Evolutionary conservation across 2,113 vertebrate species (phyloP).

Genomic region (Burhinus bistriatus): DNA sequence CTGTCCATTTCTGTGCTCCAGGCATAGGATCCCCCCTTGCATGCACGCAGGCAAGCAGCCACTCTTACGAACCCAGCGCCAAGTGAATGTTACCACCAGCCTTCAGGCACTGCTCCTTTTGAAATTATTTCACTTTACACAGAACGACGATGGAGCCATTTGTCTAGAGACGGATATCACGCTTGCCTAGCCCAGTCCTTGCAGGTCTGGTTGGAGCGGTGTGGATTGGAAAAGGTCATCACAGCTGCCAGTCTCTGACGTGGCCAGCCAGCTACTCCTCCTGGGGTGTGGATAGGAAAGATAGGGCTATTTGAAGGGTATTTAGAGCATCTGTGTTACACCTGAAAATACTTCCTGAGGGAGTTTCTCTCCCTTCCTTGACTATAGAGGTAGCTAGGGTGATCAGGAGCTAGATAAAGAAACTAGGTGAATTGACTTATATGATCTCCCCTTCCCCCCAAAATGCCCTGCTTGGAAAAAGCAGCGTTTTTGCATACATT

Average conservation of each 20-base stretch:
- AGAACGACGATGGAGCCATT: not conserved
- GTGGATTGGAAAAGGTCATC: constrained; percentile 23
- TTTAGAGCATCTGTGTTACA: constrained; percentile 48
- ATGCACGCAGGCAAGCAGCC: not conserved
- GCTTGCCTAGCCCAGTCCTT: not conserved
- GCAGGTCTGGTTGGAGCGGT: not conserved
- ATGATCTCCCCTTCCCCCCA: not conserved
- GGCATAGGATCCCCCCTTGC: not conserved
- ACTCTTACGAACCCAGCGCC: fast-evolving
- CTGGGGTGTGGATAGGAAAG: not conserved
- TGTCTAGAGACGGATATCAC: not conserved
- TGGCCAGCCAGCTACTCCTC: not conserved
- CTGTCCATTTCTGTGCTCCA: not conserved
- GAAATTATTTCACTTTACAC: not conserved
- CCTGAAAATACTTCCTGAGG: not conserved
- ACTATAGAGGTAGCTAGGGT: not conserved
- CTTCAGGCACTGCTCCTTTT: not conserved
- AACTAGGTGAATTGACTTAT: not conserved
- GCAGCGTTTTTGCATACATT: not conserved
- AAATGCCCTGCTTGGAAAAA: not conserved
- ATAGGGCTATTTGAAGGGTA: constrained; percentile 20
- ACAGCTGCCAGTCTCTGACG: not conserved
- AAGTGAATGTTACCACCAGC: not conserved
- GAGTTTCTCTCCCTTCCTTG: not conserved
- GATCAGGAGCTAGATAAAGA: not conserved